Percentiles rank a stretch among this genome's conserved stretches.
Conservation (phyloP, 2,797 vertebrate genomes). For the Halcyon chelicuti region DNA sequence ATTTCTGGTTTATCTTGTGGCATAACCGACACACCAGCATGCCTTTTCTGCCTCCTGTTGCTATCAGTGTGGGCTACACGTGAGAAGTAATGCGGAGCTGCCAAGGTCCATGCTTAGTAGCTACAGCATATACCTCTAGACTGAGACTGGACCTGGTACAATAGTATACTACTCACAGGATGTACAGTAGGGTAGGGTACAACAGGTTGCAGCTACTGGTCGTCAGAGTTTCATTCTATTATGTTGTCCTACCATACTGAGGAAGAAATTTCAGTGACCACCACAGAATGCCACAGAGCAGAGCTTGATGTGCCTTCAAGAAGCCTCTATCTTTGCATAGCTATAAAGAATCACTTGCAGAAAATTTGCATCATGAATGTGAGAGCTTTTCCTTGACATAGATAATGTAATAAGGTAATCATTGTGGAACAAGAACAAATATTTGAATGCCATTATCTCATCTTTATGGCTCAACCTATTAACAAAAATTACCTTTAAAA, state of each 20-base stretch:
- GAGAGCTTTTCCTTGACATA: not conserved
- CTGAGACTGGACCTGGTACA: not conserved
- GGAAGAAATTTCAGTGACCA: not conserved
- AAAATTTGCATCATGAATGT: not conserved
- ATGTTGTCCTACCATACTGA: not conserved
- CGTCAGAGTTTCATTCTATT: not conserved
- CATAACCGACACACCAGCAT: not conserved
- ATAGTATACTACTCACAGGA: fast-evolving
- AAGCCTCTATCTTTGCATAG: not conserved
- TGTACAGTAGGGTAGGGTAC: fast-evolving
- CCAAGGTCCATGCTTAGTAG: not conserved
- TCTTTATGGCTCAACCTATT: not conserved
- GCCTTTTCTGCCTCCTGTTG: not conserved
- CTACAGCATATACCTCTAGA: not conserved
- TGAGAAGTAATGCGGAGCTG: not conserved
- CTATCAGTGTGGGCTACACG: not conserved
- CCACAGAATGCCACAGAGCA: not conserved
- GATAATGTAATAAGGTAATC: not conserved
- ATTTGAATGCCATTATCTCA: not conserved
- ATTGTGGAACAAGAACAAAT: constrained; percentile 16
- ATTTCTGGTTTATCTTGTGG: not conserved
- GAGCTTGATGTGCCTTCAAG: not conserved
- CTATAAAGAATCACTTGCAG: not conserved
- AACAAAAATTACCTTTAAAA: not conserved
- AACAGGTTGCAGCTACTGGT: not conserved